Base-by-base conservation (phyloP, 2,797 vertebrate species). In the Trematomus bernacchii region DNA sequence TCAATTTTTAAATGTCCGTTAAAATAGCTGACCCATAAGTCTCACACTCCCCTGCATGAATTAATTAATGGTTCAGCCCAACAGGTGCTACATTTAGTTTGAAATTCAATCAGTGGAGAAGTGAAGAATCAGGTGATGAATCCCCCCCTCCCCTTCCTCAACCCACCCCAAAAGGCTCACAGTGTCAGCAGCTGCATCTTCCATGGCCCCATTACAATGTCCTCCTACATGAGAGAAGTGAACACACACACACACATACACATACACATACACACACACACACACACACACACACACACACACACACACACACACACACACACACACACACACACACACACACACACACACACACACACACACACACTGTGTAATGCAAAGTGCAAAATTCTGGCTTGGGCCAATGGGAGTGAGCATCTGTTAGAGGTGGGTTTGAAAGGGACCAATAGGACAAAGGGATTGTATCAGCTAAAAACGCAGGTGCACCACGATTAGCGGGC, bases 401-500 rank as follows among this genome's bases (percentile, higher is more conserved):
- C 91, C 91, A 93, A 91, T 91, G 58, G 60, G 66, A 84, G 61
- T 27, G 27, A 62, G 68, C 86, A 88, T 91, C 83, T 90, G 84
- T 66, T 69, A 77, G 73, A 73, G 59, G 66, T 67, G 73, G 67
- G 79, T 87, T 73, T 89, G 77, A 93, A 93, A 89, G 60, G 78
- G 81, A 83, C 92, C 93, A 92, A 92, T 87, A 66, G 80, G 82
- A 93, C 87, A 87, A 91, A 90, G 74, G 74, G 83, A 82, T 72
- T 80, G 86, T 50, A 72, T 83, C 48, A 27, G 79, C 77, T 83
- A 79, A 86, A 85, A 85, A 88, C 84, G 93, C 94, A 95, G 95
- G 94, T 95, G 95, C 91, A 87, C 71, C 76, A 76, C 66, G 82
- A 91, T 92, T 88, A 92, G 84, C 14, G 52, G 74, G 86, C 87